Base-by-base conservation (phyloP, 2,797 vertebrate species). In the Gobionotothen gibberifrons region DNA sequence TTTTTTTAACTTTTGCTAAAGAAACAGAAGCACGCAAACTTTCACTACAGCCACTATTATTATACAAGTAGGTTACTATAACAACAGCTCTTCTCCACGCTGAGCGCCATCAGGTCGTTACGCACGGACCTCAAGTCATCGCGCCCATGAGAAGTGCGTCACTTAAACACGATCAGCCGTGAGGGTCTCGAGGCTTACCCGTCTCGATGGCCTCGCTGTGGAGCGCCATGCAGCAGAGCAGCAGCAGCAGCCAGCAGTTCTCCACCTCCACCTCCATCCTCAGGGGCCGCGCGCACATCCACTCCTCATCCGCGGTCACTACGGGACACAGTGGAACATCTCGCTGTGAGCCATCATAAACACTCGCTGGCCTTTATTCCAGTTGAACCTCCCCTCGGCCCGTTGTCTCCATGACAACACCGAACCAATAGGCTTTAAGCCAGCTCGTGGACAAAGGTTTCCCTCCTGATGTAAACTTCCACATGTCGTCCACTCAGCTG, bases 151-250 rank as follows among this genome's bases (percentile, higher is more conserved):
- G 32, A n/a, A 16, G 42, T 55, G 75, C 59, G 55, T 26, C 57
- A 56, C 56, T 40, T 57, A 22, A 17, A 39, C 52, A 2, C 32
- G 46, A 48, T 43, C 51, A 52, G 29, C 65, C n/a, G 22, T 22
- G 5, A 11, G 7, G 32, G 6, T 36, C 32, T 36, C 8, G 1
- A 8, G 21, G 69, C 93, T 86, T 90, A 95, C 94, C 93, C 52
- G 93, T 94, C 62, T 94, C 93, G 17, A 95, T 94, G 80, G 93
- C 87, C 7, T 87, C 82, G 74, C 82, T 65, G 63, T 69, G 83
- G 1, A 77, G 63, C 15, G 74, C 49, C 76, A 84, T 67, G 67
- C 78, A 69, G 74, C 75, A 52, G 56, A 92, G 76, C 64, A 93
- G 77, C 65, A 91, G 68, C 56, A 92, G 83, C 78, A 92, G 74